These are phyloP conservation scores for Cervus canadensis DNA, from an alignment of 2,113 vertebrate species.

Conservation along the genomic window DNA sequence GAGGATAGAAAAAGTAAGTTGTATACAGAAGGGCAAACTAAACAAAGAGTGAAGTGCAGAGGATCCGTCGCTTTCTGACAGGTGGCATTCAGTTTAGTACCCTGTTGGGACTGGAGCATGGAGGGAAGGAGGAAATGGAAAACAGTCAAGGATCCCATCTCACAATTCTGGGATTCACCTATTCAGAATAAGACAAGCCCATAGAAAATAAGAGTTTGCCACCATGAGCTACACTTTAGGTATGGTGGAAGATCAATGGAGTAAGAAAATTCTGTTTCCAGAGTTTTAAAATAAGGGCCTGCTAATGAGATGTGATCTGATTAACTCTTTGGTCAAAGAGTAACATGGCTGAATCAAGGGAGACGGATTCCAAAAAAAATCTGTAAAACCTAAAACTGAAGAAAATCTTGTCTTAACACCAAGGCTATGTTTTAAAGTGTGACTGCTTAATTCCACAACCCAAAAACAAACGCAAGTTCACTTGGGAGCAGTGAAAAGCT, in stretches of 20 bases:
- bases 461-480: not conserved
- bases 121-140: not conserved
- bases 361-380: not conserved
- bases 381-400: not conserved
- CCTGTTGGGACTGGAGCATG: not conserved
- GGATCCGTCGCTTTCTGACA: not conserved
- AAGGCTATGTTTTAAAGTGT: not conserved
- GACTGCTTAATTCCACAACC: not conserved
- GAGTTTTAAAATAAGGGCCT: not conserved
- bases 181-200: not conserved
- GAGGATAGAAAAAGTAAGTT: not conserved
- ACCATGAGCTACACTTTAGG: not conserved
- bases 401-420: not conserved
- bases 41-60: not conserved
- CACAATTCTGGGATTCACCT: not conserved
- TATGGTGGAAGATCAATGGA: not conserved
- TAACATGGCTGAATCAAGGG: not conserved
- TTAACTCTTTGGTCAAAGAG: not conserved
- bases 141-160: not conserved
- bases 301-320: not conserved
- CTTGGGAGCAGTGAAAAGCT: not conserved
- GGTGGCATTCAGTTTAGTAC: not conserved
- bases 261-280: not conserved
- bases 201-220: not conserved
- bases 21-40: not conserved